These are phyloP conservation scores for Capromys pilorides DNA, from an alignment of 2,797 vertebrate genomes.

Conservation along the genomic window DNA sequence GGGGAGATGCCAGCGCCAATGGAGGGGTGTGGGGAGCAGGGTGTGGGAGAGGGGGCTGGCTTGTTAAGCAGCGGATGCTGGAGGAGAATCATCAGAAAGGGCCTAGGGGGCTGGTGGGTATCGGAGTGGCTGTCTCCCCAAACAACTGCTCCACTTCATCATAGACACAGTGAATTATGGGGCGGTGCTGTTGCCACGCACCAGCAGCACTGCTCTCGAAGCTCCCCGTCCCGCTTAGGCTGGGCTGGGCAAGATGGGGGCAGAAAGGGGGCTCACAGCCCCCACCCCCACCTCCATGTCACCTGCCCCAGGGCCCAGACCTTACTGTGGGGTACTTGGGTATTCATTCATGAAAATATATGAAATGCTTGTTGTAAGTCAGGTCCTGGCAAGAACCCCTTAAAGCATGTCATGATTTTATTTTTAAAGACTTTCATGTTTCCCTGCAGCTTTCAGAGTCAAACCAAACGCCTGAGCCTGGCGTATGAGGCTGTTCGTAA, in stretches of 20 bases:
- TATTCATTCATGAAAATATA: slow-evolving; percentile 49
- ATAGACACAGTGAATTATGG: slow-evolving; percentile 88
- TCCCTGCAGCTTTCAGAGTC: slow-evolving; percentile 18
- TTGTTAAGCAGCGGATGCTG: slow-evolving; percentile 89
- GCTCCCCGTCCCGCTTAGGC: neutral
- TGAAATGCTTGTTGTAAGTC: slow-evolving; percentile 54
- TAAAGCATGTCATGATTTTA: slow-evolving; percentile 26
- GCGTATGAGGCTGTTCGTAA: neutral
- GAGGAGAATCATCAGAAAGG: slow-evolving; percentile 85
- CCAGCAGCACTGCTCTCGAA: slow-evolving; percentile 66
- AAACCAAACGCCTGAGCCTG: neutral
- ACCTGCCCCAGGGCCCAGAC: neutral
- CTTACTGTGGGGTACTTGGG: neutral
- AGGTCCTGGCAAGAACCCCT: slow-evolving; percentile 42
- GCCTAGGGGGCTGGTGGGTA: slow-evolving; percentile 89
- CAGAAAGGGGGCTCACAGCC: neutral
- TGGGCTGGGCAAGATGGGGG: neutral
- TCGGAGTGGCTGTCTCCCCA: slow-evolving; percentile 90
- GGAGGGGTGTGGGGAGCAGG: slow-evolving; percentile 78
- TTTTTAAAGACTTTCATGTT: slow-evolving; percentile 14
- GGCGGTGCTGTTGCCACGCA: slow-evolving; percentile 73
- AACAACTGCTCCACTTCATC: slow-evolving; percentile 92
- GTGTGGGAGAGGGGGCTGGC: slow-evolving; percentile 90
- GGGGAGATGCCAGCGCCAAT: neutral
- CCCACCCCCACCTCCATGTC: neutral